Evolutionary conservation across 2,888 invertebrate species (phyloP).

Genomic region (Polyommatus iphigenia): DNA sequence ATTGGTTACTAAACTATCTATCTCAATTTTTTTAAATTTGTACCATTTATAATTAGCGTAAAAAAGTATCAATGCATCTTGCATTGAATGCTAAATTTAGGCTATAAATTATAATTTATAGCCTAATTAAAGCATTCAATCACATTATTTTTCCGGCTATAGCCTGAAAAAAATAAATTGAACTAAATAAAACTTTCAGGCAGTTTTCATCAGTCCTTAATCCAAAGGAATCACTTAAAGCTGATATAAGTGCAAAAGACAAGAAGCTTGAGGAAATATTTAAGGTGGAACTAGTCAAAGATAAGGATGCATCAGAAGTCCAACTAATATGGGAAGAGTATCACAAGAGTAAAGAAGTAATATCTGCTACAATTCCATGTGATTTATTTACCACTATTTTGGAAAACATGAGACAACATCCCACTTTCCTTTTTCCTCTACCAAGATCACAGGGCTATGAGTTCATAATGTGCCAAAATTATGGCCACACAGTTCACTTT

Average conservation of each 20-base stretch:
- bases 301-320: slow-evolving; percentile 86
- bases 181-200: slow-evolving; percentile 51
- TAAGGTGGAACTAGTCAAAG: slow-evolving; percentile 86
- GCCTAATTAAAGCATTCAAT: too few species aligned
- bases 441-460: slow-evolving; percentile 92
- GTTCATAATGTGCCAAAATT: slow-evolving; percentile 89
- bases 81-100: too few species aligned
- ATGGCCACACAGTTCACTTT: slow-evolving; percentile 87
- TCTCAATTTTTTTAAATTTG: too few species aligned
- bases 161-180: too few species aligned
- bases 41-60: too few species aligned
- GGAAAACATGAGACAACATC: slow-evolving; percentile 79
- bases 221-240: slow-evolving; percentile 76
- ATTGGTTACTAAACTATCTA: not conserved
- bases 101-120: too few species aligned
- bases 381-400: slow-evolving; percentile 81
- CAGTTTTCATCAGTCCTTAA: slow-evolving; percentile 83
- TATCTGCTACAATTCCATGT: slow-evolving; percentile 85
- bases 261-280: slow-evolving; percentile 85
- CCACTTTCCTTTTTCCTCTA: slow-evolving; percentile 89
- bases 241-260: slow-evolving; percentile 48
- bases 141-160: too few species aligned
- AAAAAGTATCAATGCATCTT: too few species aligned
- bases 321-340: slow-evolving; percentile 89
- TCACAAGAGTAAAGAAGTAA: slow-evolving; percentile 87